Evolutionary conservation across 2,888 invertebrate genomes (phyloP).

Genomic region (Gerris lacustris): DNA sequence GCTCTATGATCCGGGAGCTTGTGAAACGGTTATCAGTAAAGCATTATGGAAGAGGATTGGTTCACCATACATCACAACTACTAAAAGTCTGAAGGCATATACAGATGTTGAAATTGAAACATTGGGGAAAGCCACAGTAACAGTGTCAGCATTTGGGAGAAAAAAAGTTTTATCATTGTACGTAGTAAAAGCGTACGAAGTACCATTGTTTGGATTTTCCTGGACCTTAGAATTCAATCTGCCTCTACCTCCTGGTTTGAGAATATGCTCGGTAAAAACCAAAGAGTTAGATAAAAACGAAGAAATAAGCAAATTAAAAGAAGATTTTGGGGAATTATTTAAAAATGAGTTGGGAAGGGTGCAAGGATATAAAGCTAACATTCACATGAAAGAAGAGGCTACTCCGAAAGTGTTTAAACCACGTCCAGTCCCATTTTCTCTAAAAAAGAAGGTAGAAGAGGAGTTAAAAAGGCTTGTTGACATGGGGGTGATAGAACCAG

Average conservation of each 20-base stretch:
- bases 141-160: constrained; percentile 6
- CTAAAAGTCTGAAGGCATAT: constrained; percentile 1
- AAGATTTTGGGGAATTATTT: background rate
- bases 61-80: background rate
- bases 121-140: constrained; percentile 7
- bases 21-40: constrained; percentile 4
- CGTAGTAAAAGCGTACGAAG: constrained; percentile 7
- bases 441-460: background rate
- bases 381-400: background rate
- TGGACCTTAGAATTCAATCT: constrained; percentile 9
- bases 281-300: background rate
- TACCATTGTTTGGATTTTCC: constrained; percentile 11
- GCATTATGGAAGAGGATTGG: constrained; percentile 2
- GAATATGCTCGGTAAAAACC: constrained; percentile 2
- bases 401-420: background rate
- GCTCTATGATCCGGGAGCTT: constrained; percentile 10
- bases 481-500: background rate
- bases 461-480: background rate
- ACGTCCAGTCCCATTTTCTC: background rate
- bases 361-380: background rate
- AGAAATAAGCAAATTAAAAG: background rate
- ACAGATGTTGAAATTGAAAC: constrained; percentile 8
- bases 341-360: background rate
- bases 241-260: constrained; percentile 8
- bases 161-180: background rate